phyloP scores from a whole-genome alignment of 2,797 vertebrate species.

The Manis crassicaudata region DNA sequence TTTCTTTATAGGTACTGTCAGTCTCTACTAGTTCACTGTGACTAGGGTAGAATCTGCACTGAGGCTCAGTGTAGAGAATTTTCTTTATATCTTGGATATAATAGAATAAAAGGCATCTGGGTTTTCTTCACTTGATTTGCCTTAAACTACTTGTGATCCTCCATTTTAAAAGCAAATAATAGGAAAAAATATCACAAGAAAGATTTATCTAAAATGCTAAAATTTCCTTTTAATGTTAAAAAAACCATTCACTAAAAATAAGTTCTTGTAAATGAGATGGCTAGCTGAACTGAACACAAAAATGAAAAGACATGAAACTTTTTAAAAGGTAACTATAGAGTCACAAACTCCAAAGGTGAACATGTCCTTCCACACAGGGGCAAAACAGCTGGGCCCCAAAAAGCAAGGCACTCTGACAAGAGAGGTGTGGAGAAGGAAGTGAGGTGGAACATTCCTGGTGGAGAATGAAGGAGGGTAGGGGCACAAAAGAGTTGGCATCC shows the following conservation, averaged over 20 bases:
- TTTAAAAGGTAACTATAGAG: background rate
- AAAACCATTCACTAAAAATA: constrained; percentile 13
- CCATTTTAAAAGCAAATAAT: background rate
- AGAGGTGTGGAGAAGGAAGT: background rate
- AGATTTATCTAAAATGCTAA: background rate
- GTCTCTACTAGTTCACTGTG: background rate
- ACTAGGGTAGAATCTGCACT: background rate
- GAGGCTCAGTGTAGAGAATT: background rate
- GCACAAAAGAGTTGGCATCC: background rate
- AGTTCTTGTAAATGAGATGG: constrained; percentile 5
- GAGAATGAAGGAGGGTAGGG: background rate
- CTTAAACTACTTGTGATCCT: background rate
- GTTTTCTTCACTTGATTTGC: background rate
- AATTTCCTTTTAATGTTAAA: constrained; percentile 12
- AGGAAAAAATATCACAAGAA: background rate
- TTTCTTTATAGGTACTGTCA: background rate
- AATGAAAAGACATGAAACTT: background rate
- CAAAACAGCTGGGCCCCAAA: background rate
- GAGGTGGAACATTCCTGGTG: background rate
- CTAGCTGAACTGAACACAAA: background rate
- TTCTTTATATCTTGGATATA: background rate
- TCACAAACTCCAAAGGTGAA: background rate
- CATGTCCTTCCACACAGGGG: background rate
- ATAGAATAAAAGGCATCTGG: background rate
- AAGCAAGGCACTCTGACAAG: background rate